Evolutionary conservation across 2,113 vertebrate genomes (phyloP).

Genomic region (Pachypanchax playfairii): DNA sequence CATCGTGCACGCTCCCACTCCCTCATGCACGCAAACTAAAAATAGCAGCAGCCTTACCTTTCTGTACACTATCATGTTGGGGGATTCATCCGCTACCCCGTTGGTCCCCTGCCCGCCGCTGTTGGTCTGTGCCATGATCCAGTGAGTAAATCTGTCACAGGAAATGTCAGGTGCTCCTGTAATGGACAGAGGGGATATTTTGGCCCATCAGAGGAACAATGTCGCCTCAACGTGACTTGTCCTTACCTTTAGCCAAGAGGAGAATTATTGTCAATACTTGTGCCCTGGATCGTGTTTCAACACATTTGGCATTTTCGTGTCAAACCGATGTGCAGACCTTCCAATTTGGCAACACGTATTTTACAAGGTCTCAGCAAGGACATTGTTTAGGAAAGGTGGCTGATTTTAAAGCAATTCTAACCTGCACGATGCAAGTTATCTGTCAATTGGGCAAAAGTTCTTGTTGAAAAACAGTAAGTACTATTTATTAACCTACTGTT

Average conservation of each 20-base stretch:
- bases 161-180: slow-evolving; percentile 74
- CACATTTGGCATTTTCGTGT: slow-evolving; percentile 47
- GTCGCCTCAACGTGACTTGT: slow-evolving; percentile 13
- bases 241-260: slow-evolving; percentile 30
- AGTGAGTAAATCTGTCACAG: slow-evolving; percentile 69
- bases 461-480: slow-evolving; percentile 4
- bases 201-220: slow-evolving; percentile 38
- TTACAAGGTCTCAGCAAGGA: slow-evolving; percentile 61
- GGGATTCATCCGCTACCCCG: slow-evolving; percentile 92
- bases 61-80: slow-evolving; percentile 98
- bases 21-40: slow-evolving; percentile 38
- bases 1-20: slow-evolving; percentile 23
- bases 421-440: slow-evolving; percentile 4
- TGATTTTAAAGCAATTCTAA: not conserved
- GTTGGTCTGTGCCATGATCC: slow-evolving; percentile 97
- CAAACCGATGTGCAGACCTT: not conserved
- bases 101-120: slow-evolving; percentile 91
- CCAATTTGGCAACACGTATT: slow-evolving; percentile 8
- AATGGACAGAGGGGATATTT: slow-evolving; percentile 57
- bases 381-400: not conserved
- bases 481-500: not conserved
- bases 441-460: slow-evolving; percentile 46
- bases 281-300: slow-evolving; percentile 23
- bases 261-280: slow-evolving; percentile 34
- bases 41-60: slow-evolving; percentile 86